Percentiles rank a stretch among this genome's conserved stretches.
Evolutionary conservation across 2,888 invertebrate genomes (phyloP).

Genomic region (Chydorus sphaericus): DNA sequence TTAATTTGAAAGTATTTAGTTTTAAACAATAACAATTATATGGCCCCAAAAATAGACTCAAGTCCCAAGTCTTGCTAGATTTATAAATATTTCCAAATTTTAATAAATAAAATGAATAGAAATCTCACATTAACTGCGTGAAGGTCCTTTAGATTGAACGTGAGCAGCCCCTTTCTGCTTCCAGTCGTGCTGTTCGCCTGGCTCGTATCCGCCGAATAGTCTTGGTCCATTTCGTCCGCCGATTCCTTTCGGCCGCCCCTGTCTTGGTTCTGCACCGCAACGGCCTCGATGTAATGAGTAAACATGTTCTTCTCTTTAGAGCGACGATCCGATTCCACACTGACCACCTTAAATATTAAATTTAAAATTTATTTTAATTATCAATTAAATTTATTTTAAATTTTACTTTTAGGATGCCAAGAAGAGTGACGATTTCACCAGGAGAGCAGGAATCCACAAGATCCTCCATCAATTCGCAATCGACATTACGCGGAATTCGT

Average conservation of each 20-base stretch:
- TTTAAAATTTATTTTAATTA: not conserved
- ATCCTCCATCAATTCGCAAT: conserved; percentile 71
- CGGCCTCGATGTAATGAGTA: conserved; percentile 58
- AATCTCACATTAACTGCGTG: conserved; percentile 49
- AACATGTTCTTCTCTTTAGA: conserved; percentile 37
- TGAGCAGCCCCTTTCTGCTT: conserved; percentile 34
- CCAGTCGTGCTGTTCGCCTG: conserved; percentile 26
- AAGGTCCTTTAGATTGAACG: conserved; percentile 58
- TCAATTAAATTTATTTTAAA: not conserved
- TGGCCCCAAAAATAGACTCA: too few species aligned
- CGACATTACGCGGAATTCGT: conserved; percentile 59
- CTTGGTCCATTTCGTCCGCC: not conserved
- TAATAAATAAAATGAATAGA: too few species aligned
- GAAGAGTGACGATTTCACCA: conserved; percentile 74
- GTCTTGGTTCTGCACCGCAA: conserved; percentile 58
- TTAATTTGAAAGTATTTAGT: too few species aligned
- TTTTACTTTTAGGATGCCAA: conserved; percentile 67
- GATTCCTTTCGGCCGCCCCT: not conserved
- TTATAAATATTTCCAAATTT: too few species aligned
- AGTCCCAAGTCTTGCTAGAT: not conserved
- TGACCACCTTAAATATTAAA: too few species aligned
- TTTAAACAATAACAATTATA: too few species aligned
- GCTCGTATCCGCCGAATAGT: not conserved
- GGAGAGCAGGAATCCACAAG: conserved; percentile 69
- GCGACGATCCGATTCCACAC: too few species aligned